Base-by-base conservation (phyloP, 2,888 invertebrate genomes). In the Macrophya annulata region DNA sequence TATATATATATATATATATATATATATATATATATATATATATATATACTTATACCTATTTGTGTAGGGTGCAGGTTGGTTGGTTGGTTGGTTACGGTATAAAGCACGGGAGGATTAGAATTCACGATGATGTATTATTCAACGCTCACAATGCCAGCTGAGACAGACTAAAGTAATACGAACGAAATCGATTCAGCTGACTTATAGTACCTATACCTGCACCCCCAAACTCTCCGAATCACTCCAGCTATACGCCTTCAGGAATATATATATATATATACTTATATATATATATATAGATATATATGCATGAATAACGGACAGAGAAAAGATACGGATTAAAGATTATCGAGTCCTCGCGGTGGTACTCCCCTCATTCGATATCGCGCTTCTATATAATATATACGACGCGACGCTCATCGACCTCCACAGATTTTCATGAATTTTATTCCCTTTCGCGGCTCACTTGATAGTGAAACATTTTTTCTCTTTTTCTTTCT, bases 271-370 rank as follows among this genome's bases (percentile, higher is more conserved):
- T 31, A 31, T 31, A 31, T 31, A 31, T 31, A 31, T 31, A 31
- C 3, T 2, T 31, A 31, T 31, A 31, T 31, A 31, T 31, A 31
- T 31, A 31, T 31, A 31, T 31, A 31, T 31, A 31, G 1, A 55
- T n/a, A 17, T 55, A 68, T 68, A 68, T 68, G 68, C 68, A 68
- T 68, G 68, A 55, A 55, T 55, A 55, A 68, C 68, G 68, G 68
- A 15, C 68, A 37, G 68, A 68, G 68, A 37, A 68, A 68, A 68
- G 68, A 68, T 17, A 15, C 68, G 68, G 68, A 68, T 68, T 68
- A 37, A 68, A 68, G 68, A 68, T 68, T 68, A 68, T 68, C 68
- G 68, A 31, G 37, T 68, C 31, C 37, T 37, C 37, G 48, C 6
- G 37, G 17, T 37, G 17, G 17, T 55, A 15, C 37, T 37, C 31